Evolutionary conservation across 2,113 vertebrate species (phyloP), one percentile per base, ranked within the genome.

Genomic region (Mellivora capensis): DNA sequence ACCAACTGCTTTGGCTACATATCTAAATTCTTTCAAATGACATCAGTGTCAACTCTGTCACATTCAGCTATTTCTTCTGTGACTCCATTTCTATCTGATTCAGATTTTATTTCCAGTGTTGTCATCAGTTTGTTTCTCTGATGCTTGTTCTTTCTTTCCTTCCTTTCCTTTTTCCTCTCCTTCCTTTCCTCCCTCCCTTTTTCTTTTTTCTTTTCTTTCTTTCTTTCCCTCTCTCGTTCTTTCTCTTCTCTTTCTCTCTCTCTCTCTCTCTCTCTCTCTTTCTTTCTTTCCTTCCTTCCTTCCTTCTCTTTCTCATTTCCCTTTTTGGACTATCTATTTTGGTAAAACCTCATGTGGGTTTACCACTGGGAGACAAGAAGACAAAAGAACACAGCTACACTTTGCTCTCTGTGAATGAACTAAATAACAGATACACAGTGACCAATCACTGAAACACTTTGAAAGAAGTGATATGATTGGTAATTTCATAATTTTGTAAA

Each of bases 201-300:
- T 4, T 4, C 18, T 37, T 8, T 1, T 8, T 34, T 20, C 1
- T 20, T 72, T 13, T 37, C 3, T 39, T 23, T 6, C 5, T 6
- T 39, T 5, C 37, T 20, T 4, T 15, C 39, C 29, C 10, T 12
- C 37, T 4, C 11, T 37, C 2, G 10, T 4, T 39, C 10, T 37
- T 23, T 21, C 9, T 4, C n/a, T 37, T 4, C 14, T 34, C 18
- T 4, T 2, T 72, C 6, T 37, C 21, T 39, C 23, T 23, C 5
- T 25, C 25, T 11, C 15, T 21, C 4, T 18, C 37, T 25, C 23
- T 21, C 72, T 37, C 7, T 29, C 13, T 12, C 21, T 62, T 25
- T 31, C 61, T 6, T 12, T 21, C 31, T 8, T 27, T 17, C 42
- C 29, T 31, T 79, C 8, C 76, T 49, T 54, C 7, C 29, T 87